Evolutionary conservation across 2,113 vertebrate species (phyloP).

Genomic region (Girardinichthys multiradiatus): DNA sequence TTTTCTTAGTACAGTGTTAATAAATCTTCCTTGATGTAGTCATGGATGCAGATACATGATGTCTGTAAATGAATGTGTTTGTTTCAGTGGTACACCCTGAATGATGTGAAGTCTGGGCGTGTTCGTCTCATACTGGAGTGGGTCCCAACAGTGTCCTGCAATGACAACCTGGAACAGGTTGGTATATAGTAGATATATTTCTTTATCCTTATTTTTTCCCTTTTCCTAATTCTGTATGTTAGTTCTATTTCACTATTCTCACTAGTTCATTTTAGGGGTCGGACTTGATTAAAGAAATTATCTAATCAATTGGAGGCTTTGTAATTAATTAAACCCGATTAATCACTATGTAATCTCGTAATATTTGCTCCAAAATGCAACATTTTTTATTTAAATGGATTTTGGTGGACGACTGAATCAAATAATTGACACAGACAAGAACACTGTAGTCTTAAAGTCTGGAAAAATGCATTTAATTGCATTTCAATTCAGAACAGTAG

Average conservation of each 20-base stretch:
- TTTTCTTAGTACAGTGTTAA: not conserved
- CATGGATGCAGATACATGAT: not conserved
- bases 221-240: not conserved
- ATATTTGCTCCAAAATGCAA: too few relatives aligned
- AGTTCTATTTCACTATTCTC: not conserved
- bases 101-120: constrained; percentile 86
- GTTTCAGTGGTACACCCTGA: constrained; percentile 87
- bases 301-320: too few relatives aligned
- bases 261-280: not conserved
- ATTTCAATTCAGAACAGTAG: too few relatives aligned
- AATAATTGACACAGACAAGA: too few relatives aligned
- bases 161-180: constrained; percentile 83
- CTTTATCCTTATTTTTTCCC: not conserved
- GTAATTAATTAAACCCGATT: too few relatives aligned
- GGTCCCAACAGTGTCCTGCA: constrained; percentile 74
- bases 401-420: too few relatives aligned
- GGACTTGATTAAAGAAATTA: too few relatives aligned
- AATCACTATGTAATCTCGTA: too few relatives aligned
- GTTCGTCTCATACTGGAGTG: constrained; percentile 87
- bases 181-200: constrained; percentile 9
- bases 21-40: not conserved
- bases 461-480: too few relatives aligned
- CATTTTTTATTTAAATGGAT: too few relatives aligned
- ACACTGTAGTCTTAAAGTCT: too few relatives aligned
- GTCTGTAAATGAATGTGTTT: not conserved